Conservation (phyloP, 2,888 invertebrate species). For the Eugnorisma glareosa region DNA sequence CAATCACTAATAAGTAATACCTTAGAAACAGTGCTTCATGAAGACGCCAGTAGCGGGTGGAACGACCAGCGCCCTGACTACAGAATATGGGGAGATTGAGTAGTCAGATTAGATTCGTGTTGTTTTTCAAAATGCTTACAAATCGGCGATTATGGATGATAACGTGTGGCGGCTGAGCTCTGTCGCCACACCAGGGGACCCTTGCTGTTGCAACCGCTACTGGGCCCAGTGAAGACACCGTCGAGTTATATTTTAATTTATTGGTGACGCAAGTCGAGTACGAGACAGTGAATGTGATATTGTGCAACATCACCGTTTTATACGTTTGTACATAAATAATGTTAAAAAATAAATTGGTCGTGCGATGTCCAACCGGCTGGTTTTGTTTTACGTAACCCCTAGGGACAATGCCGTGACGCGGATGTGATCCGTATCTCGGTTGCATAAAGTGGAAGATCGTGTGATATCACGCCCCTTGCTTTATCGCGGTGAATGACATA, state of each 20-base stretch:
- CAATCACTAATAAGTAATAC: slow-evolving; percentile 79
- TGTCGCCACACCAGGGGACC: slow-evolving; percentile 39
- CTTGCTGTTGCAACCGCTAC: slow-evolving; percentile 67
- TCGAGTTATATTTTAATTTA: slow-evolving; percentile 81
- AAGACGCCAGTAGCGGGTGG: slow-evolving; percentile 58
- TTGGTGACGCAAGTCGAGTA: slow-evolving; percentile 84
- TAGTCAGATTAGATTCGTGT: slow-evolving; percentile 13
- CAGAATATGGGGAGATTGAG: not conserved
- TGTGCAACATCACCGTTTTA: slow-evolving; percentile 85
- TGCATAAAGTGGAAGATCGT: slow-evolving; percentile 64
- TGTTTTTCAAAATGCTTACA: slow-evolving; percentile 33
- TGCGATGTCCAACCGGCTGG: slow-evolving; percentile 75
- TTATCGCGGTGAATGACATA: slow-evolving; percentile 63
- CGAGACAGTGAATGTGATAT: slow-evolving; percentile 86
- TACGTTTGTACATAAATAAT: slow-evolving; percentile 87
- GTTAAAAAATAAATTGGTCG: slow-evolving; percentile 82
- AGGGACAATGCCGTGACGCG: slow-evolving; percentile 67
- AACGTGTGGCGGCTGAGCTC: slow-evolving; percentile 18
- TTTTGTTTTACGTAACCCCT: slow-evolving; percentile 79
- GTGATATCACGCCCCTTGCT: slow-evolving; percentile 50
- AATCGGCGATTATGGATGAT: slow-evolving; percentile 23
- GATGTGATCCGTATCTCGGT: slow-evolving; percentile 66
- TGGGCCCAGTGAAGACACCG: slow-evolving; percentile 69
- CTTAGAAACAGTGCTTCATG: slow-evolving; percentile 50
- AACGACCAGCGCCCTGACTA: slow-evolving; percentile 4